Base-by-base conservation (phyloP, 2,113 vertebrate species). In the Bothrops jararaca region DNA sequence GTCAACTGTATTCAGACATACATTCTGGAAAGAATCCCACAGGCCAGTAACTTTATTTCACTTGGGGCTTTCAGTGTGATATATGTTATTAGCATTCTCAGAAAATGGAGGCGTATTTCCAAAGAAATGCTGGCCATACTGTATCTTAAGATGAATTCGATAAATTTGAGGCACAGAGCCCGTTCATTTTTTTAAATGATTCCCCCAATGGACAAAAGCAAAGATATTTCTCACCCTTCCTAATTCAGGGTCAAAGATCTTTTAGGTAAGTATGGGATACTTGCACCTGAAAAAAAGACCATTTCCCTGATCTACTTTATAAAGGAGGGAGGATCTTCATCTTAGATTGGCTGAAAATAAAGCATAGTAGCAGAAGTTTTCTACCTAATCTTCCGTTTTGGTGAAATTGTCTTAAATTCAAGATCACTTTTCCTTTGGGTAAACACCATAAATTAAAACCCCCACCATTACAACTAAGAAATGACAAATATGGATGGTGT, bases 1-100 rank as follows among this genome's bases (percentile, higher is more conserved):
- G 98, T 99, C 88, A 99, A 99, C 92, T 95, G 96, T 2, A 97
- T 98, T 93, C 98, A 99, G 96, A 96, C 98, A 95, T 93, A 96
- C 5, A 48, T 98, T 87, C 97, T 99, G 95, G 97, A 97, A 34
- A 97, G 95, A 95, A 5, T 98, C 85, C 95, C 98, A 80, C 97
- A 99, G 98, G 99, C 60, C 48, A 50, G 88, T 98, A 97, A 20
- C 90, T 91, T 94, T 88, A 92, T 95, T 88, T 90, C 39, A 29
- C 58, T 94, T 69, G 89, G 91, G 13, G 88, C 90, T 29, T 94
- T 89, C 7, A 69, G 92, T 0, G 90, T 48, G 5, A 4, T 42
- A 34, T 53, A 22, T 54, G 20, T 26, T 4, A 54, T 57, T 39
- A 39, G 39, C 29, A 50, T 64, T 64, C 29, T 90, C n/a, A 69